phyloP scores from a whole-genome alignment of 2,113 vertebrate species.

The Chionodraco myersi region DNA sequence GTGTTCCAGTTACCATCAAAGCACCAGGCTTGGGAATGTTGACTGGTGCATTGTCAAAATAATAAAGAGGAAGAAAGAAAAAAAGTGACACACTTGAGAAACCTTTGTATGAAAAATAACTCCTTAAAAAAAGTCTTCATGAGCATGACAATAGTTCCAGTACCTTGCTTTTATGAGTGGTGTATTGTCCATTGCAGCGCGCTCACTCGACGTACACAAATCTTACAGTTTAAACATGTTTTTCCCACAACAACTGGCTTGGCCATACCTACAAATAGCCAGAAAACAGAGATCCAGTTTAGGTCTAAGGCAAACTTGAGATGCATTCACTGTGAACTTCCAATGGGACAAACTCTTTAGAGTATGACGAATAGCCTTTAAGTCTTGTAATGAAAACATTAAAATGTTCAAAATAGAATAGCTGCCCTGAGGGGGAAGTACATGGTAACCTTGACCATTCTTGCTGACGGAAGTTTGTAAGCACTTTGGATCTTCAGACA shows the following conservation, averaged over 20 bases:
- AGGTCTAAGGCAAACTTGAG: slow-evolving; percentile 79
- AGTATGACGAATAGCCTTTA: slow-evolving; percentile 51
- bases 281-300: slow-evolving; percentile 75
- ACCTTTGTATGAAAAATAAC: slow-evolving; percentile 40
- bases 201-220: slow-evolving; percentile 50
- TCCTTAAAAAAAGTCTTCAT: slow-evolving; percentile 43
- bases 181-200: slow-evolving; percentile 48
- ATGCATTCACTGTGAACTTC: slow-evolving; percentile 69
- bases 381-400: slow-evolving; percentile 20
- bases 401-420: slow-evolving; percentile 40
- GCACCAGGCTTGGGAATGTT: slow-evolving; percentile 53
- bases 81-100: slow-evolving; percentile 34
- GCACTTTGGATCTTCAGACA: slow-evolving; percentile 81
- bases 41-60: slow-evolving; percentile 43
- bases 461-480: slow-evolving; percentile 60
- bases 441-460: slow-evolving; percentile 48
- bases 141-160: slow-evolving; percentile 51
- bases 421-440: slow-evolving; percentile 77
- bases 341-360: slow-evolving; percentile 44
- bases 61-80: too few relatives aligned
- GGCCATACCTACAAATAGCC: slow-evolving; percentile 52
- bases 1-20: slow-evolving; percentile 64
- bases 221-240: slow-evolving; percentile 39
- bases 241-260: slow-evolving; percentile 49
- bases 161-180: slow-evolving; percentile 51